A percentile compares a stretch with the other conserved stretches of the same genome.
Conservation (phyloP, 1,140 invertebrate genomes). For the Varroa destructor region DNA sequence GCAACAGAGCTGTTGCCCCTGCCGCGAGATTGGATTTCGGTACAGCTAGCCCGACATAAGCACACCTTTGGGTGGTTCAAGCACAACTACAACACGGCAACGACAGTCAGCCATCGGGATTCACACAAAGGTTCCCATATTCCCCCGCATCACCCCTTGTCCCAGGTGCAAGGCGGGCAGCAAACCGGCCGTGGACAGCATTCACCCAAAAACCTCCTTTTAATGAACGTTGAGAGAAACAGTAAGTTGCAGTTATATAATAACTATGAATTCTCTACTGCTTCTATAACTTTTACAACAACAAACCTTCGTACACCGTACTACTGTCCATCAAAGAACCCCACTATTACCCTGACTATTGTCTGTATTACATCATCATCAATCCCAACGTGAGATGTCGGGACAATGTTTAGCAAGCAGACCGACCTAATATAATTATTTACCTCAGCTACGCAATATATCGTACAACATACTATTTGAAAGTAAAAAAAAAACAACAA, state of each 20-base stretch:
- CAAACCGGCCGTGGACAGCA: slow-evolving; percentile 60
- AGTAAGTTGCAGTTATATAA: slow-evolving; percentile 43
- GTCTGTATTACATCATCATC: too few relatives aligned
- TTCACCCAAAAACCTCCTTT: slow-evolving; percentile 60
- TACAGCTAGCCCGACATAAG: slow-evolving; percentile 31
- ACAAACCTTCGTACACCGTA: too few relatives aligned
- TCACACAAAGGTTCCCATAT: slow-evolving; percentile 74
- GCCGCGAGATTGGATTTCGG: slow-evolving; percentile 32
- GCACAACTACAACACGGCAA: neutral
- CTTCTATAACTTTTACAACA: too few relatives aligned
- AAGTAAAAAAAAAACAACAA: too few relatives aligned
- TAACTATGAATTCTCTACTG: slow-evolving; percentile 31
- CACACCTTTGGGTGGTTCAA: slow-evolving; percentile 32
- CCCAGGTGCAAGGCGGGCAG: slow-evolving; percentile 63
- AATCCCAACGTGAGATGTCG: too few relatives aligned
- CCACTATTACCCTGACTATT: too few relatives aligned
- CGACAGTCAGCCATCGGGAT: slow-evolving; percentile 48
- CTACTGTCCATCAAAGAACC: too few relatives aligned
- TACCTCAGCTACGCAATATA: too few relatives aligned
- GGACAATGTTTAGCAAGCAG: too few relatives aligned
- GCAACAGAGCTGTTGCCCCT: slow-evolving; percentile 31
- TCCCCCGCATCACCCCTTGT: slow-evolving; percentile 62
- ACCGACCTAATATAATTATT: too few relatives aligned
- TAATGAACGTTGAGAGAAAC: slow-evolving; percentile 74
- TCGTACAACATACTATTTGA: too few relatives aligned